A percentile compares a stretch with the other conserved stretches of the same genome.
phyloP scores from a whole-genome alignment of 2,797 vertebrate genomes.

The Oophaga sylvatica region DNA sequence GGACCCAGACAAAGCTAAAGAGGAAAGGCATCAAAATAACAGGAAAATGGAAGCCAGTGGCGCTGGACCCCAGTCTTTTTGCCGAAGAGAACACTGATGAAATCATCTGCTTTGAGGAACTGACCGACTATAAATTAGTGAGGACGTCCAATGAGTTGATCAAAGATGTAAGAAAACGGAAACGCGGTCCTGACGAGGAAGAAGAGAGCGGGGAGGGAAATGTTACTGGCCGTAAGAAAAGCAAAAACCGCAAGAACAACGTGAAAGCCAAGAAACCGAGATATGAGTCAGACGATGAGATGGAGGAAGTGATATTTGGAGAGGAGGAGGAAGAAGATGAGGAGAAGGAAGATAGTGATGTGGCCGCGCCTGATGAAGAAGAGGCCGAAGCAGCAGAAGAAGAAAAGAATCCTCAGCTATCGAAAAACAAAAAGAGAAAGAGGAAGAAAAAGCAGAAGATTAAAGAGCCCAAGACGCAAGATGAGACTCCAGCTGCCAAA shows the following conservation, averaged over 20 bases:
- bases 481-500: constrained; percentile 39
- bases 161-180: constrained; percentile 71
- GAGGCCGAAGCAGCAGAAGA: neutral
- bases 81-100: constrained; percentile 84
- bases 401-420: neutral
- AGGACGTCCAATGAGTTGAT: constrained; percentile 73
- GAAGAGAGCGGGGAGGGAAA: constrained; percentile 61
- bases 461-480: constrained; percentile 44
- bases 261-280: constrained; percentile 37
- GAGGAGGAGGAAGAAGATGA: constrained; percentile 19
- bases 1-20: constrained; percentile 60
- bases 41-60: constrained; percentile 86
- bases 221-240: constrained; percentile 65
- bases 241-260: constrained; percentile 67
- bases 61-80: constrained; percentile 85
- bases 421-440: constrained; percentile 64
- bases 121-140: constrained; percentile 85
- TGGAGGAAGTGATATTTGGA: constrained; percentile 44
- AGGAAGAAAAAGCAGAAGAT: constrained; percentile 70
- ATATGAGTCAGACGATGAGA: neutral
- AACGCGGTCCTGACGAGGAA: constrained; percentile 53
- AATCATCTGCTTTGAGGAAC: constrained; percentile 92
- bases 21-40: constrained; percentile 79
- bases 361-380: neutral
- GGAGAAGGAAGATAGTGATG: neutral